Base-by-base conservation (phyloP, 1,140 invertebrate genomes). In the Thaumetopoea pityocampa region DNA sequence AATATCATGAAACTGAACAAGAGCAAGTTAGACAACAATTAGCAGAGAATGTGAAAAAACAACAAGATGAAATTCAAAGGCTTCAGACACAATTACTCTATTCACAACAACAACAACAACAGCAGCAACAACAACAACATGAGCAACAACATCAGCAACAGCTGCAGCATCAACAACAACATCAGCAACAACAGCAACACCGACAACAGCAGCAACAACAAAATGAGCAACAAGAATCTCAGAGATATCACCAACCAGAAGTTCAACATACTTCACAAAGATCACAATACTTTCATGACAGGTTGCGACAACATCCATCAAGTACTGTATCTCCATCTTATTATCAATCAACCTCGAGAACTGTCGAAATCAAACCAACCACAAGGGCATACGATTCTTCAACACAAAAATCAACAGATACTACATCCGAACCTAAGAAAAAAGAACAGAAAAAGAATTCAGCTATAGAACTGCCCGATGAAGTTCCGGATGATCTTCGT, bases 401-500 rank as follows among this genome's bases (percentile, higher is more conserved):
- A 2, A 85, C 80, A 9, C 19, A 46, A 14, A 85, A 79, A 19
- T 73, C 72, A 4, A 64, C 82, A 34, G 70, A 48, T 30, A 63
- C 72, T 24, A 72, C 81, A 36, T 62, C 81, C 17, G 76, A 81
- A 56, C 59, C 76, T 18, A 81, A 86, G 56, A 86, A 79, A 50
- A 81, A 79, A 67, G 86, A 64, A 67, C 88, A 62, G 65, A 85
- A 47, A 83, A 87, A 70, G 83, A 89, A 68, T 71, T 86, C 78
- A 57, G 68, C 88, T 9, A 83, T 89, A 22, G 87, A 92, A 67
- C 79, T 96, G 11, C 94, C 94, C 4, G 93, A 94, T 66, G 94
- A 96, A 85, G 93, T 96, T 4, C 94, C 94, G 1, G 93, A 94
- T 36, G 93, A 95, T 68, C 87, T 96, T 18, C 88, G 93, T 28